Conservation (phyloP, 2,113 vertebrate genomes). For the Pao palembangensis region DNA sequence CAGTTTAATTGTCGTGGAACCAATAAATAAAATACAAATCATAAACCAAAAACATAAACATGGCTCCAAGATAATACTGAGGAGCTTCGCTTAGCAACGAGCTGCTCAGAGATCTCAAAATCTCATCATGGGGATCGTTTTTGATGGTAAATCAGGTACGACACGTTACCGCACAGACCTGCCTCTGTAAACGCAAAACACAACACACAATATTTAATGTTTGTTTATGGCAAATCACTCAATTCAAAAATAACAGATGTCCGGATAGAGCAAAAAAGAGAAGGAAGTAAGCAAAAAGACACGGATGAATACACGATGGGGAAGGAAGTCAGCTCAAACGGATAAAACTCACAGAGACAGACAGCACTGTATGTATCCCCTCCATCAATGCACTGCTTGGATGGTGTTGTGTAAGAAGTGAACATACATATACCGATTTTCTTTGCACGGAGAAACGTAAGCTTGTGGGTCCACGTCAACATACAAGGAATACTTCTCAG, state of each 20-base stretch:
- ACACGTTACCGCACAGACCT: no score
- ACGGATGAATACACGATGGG: conserved; percentile 35
- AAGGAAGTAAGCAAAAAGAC: conserved; percentile 36
- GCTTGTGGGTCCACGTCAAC: conserved; percentile 1
- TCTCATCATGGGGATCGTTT: no score
- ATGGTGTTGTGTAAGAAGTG: conserved; percentile 63
- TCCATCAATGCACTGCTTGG: conserved; percentile 42
- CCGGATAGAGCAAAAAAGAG: background rate
- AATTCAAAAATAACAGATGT: conserved; percentile 10
- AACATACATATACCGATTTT: conserved; percentile 58
- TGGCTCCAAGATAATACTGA: no score
- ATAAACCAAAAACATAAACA: no score
- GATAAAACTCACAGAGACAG: conserved; percentile 51
- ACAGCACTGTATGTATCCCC: conserved; percentile 54
- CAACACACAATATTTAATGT: no score
- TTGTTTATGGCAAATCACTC: background rate
- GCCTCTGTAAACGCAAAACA: no score
- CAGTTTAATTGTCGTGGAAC: no score
- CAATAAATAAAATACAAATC: no score
- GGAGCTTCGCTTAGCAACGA: no score
- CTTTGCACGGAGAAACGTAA: conserved; percentile 55
- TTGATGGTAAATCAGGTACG: no score
- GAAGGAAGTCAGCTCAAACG: conserved; percentile 55
- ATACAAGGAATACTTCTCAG: conserved; percentile 19
- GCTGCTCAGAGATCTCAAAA: no score